phyloP scores from a whole-genome alignment of 53 echinoderm and acorn worm species.

The Crossaster papposus region DNA sequence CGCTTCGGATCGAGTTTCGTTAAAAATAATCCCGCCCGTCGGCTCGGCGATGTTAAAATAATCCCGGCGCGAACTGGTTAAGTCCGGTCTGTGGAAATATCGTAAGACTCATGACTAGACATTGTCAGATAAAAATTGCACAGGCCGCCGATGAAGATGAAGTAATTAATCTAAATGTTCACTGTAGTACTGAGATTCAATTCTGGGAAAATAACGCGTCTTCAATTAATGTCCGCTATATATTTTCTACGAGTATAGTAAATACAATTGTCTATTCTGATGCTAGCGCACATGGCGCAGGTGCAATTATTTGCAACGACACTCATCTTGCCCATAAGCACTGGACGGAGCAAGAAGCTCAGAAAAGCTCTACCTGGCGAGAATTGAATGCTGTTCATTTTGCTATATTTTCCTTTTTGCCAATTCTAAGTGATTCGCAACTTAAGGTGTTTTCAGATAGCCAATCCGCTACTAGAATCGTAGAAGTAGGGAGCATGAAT shows the following conservation, averaged over 20 bases:
- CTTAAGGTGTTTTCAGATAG: constrained; percentile 16
- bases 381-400: no score
- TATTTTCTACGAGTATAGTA: no score
- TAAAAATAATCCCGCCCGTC: no score
- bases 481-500: constrained; percentile 41
- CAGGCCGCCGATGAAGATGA: neutral
- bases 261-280: constrained; percentile 12
- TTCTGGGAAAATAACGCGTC: neutral
- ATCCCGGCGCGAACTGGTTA: no score
- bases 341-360: constrained; percentile 41
- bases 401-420: neutral
- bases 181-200: neutral
- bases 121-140: neutral
- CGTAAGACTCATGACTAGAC: no score
- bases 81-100: no score
- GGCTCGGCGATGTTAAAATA: no score
- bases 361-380: constrained; percentile 37
- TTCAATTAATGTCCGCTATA: neutral
- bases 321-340: constrained; percentile 29
- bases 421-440: neutral
- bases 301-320: constrained; percentile 4
- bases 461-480: constrained; percentile 24
- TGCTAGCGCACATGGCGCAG: constrained; percentile 1
- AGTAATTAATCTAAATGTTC: neutral
- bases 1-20: no score